Evolutionary conservation across 2,888 invertebrate genomes (phyloP), one percentile per base, ranked within the genome.

Genomic region (Andrena flavipes): DNA sequence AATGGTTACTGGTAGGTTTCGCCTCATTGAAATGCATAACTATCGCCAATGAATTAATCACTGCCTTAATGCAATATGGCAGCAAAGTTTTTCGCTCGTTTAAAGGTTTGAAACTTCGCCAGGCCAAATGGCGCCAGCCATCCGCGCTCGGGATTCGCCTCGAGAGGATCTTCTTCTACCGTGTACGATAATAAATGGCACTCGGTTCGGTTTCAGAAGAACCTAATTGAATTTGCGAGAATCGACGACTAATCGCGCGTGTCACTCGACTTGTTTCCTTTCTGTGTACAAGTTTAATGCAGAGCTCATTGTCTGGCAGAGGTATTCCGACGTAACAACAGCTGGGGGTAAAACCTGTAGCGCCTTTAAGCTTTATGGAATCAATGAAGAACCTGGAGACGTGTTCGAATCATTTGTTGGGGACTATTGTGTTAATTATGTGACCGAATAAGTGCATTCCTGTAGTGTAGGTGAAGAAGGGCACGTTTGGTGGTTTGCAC

Each of bases 181-280:
- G 73, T 73, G 77, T 75, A 64, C 69, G 78, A 85, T 89, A 89
- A 90, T 84, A 86, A 89, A 90, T 88, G 86, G 82, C 64, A 76
- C 70, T 76, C 69, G 75, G 75, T 73, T 54, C 60, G 69, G 60
- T 74, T 82, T 83, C 85, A 80, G 85, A 85, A 87, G 86, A 84
- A 84, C 79, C 82, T 90, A 90, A 90, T 90, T 90, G 89, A 90
- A 90, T 90, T 90, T 79, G 67, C 76, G 54, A 77, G 87, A 84
- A 84, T 74, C 82, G 80, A 64, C 71, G 77, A 84, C 87, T 88
- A 90, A 90, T 90, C 84, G 84, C 51, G 84, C 83, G 85, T 84
- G 78, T 77, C 82, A 84, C 84, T 70, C 71, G 54, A 63, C 65
- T 60, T 70, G 65, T 4, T 42, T 42, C 5, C 16, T 42, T 42